Evolutionary conservation across 2,797 vertebrate species (phyloP), one percentile per base, ranked within the genome.

Genomic region (Epinephelus coioides): DNA sequence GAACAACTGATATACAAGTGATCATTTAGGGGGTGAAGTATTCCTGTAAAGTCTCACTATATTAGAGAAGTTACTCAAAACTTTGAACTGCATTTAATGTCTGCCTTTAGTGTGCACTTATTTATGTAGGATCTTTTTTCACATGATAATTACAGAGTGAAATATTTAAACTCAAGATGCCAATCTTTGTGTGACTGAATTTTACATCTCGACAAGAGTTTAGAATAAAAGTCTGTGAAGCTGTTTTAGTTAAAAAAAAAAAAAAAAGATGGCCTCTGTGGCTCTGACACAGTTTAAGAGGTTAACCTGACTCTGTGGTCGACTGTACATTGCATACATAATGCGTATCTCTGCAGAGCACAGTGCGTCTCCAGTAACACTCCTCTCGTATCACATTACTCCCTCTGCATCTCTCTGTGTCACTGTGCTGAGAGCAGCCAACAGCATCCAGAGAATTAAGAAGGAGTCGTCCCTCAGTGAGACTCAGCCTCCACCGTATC

Each of bases 371-470:
- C 72, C 38, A 23, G 68, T 84, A 64, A 49, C 82, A 30, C 53
- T 13, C 21, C 55, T 27, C 38, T 47, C 43, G 2, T 83, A 55
- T 86, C 64, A 30, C 65, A 0, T 88, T 71, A 64, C 84, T 40
- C 19, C 44, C 54, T 38, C 46, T 76, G 55, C 49, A 1, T 78
- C 50, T 11, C 18, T 77, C 27, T 83, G 44, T 51, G 30, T 73
- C 92, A 66, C 3, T 90, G 92, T 74, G 21, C 4, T 47, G 56
- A 56, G 44, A 62, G 76, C 94, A 97, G 97, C 91, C 4, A 95
- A 93, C 95, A 96, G 96, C 92, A 97, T 97, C 91, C 97, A 98
- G 94, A 96, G 96, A 85, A 97, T 97, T 93, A 96, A 96, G 92
- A 96, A 95, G 81, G 96, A 96, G 0, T 95, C 96, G 67, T 96